Evolutionary conservation across 2,113 vertebrate genomes (phyloP).

Genomic region (Collichthys lucidus): DNA sequence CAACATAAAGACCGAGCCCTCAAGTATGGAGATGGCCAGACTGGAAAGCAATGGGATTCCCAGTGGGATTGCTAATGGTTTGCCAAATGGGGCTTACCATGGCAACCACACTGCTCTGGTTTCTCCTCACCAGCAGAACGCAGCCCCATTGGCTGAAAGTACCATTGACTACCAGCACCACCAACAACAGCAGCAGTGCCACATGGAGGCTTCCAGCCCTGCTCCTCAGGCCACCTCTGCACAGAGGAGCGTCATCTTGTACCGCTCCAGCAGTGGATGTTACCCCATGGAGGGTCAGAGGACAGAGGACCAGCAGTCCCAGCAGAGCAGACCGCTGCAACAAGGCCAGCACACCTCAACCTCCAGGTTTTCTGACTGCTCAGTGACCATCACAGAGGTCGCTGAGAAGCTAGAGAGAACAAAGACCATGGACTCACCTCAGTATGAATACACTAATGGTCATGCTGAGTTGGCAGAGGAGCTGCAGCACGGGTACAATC

Average conservation of each 20-base stretch:
- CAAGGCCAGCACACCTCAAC: conserved; percentile 29
- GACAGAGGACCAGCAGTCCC: conserved; percentile 69
- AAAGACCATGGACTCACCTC: conserved; percentile 74
- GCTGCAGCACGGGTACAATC: conserved; percentile 60
- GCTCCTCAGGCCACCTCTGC: conserved; percentile 67
- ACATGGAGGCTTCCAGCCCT: conserved; percentile 53
- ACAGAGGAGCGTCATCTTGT: conserved; percentile 84
- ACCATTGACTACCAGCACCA: conserved; percentile 74
- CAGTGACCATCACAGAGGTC: conserved; percentile 80
- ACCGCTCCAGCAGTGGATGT: conserved; percentile 81
- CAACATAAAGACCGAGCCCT: conserved; percentile 78
- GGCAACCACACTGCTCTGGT: conserved; percentile 62
- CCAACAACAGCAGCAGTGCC: conserved; percentile 62
- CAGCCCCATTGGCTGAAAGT: conserved; percentile 53
- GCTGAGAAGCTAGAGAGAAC: conserved; percentile 82
- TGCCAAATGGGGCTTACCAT: conserved; percentile 57
- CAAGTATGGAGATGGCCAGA: conserved; percentile 72
- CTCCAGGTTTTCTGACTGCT: conserved; percentile 70
- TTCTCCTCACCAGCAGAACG: conserved; percentile 72
- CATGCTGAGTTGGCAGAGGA: conserved; percentile 57
- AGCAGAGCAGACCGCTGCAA: conserved; percentile 61
- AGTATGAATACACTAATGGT: conserved; percentile 68
- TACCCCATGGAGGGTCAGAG: conserved; percentile 79
- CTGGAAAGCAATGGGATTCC: conserved; percentile 65
- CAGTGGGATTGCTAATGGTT: conserved; percentile 49